A percentile compares a stretch with the other conserved stretches of the same genome.
phyloP scores from a whole-genome alignment of 2,113 vertebrate species.

The cattle (Bos taurus) region ARS-UCD2.0 NC_037340.1:82362001-82362500 shows the following conservation, averaged over 20 bases:
- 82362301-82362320: neutral
- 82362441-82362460: neutral
- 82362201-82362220: neutral
- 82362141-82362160: neutral
- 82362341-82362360: neutral
- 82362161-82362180: neutral
- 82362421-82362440: rapidly evolving
- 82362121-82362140: rapidly evolving
- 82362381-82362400: neutral
- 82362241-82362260: neutral
- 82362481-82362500: rapidly evolving
- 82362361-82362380: neutral
- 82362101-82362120: neutral
- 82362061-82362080: neutral
- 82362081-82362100: neutral
- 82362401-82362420: neutral
- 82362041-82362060: neutral
- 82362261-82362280: neutral
- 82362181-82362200: neutral
- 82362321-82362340: neutral
- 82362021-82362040: neutral
- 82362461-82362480: neutral
- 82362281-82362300: neutral
- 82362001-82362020: neutral
- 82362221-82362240: neutral